Percentiles rank a stretch among this genome's conserved stretches.
Conservation (phyloP, 2,888 invertebrate genomes). For the Papilio demoleus region DNA sequence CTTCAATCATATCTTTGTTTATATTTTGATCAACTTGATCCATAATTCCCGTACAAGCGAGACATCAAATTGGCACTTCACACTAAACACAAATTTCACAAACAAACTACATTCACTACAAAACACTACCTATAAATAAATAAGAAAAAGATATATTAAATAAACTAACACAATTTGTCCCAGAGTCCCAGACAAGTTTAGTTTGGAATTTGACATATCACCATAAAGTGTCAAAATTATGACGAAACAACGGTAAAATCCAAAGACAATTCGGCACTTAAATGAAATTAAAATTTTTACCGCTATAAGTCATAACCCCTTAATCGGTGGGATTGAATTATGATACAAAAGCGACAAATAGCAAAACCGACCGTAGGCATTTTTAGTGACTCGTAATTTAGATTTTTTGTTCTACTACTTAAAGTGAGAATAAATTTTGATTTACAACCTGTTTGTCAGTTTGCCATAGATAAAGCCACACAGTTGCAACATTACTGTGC, state of each 20-base stretch:
- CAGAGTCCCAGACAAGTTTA: slow-evolving; percentile 72
- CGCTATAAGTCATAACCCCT: not conserved
- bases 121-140: slow-evolving; percentile 68
- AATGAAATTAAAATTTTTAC: not conserved
- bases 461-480: not conserved
- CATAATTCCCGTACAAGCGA: slow-evolving; percentile 70
- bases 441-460: not conserved
- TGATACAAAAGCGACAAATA: not conserved
- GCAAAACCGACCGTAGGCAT: not conserved
- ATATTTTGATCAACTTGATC: slow-evolving; percentile 81
- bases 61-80: slow-evolving; percentile 81
- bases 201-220: slow-evolving; percentile 79
- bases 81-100: slow-evolving; percentile 71
- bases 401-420: not conserved
- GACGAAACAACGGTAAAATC: slow-evolving; percentile 68
- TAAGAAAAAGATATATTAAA: slow-evolving; percentile 65
- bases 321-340: not conserved
- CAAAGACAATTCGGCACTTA: slow-evolving; percentile 52
- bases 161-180: slow-evolving; percentile 72
- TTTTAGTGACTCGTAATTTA: not conserved
- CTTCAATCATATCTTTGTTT: slow-evolving; percentile 83
- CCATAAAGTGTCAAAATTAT: slow-evolving; percentile 65
- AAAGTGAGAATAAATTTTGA: not conserved
- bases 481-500: not conserved
- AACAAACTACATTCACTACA: slow-evolving; percentile 70